Conservation (phyloP, 2,797 vertebrate genomes). For the Anguilla anguilla region DNA sequence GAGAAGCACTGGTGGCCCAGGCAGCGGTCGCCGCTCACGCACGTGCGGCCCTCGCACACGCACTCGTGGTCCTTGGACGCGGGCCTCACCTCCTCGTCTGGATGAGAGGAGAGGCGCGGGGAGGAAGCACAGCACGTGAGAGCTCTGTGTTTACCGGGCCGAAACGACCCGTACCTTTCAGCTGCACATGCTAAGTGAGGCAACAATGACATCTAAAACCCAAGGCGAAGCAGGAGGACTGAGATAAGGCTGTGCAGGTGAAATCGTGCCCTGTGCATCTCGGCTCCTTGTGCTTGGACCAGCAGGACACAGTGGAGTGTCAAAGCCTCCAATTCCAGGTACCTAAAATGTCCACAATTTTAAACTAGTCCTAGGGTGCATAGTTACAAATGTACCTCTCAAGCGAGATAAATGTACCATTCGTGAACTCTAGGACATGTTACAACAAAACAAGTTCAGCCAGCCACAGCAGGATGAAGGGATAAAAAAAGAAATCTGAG, state of each 20-base stretch:
- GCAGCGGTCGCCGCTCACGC: slow-evolving; percentile 83
- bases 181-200: not conserved
- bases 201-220: not conserved
- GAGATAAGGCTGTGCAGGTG: not conserved
- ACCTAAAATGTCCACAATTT: too few relatives aligned
- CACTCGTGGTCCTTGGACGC: slow-evolving; percentile 80
- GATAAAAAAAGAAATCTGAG: too few relatives aligned
- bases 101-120: slow-evolving; percentile 45
- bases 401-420: too few relatives aligned
- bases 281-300: not conserved
- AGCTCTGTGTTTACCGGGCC: not conserved
- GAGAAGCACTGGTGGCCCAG: slow-evolving; percentile 91
- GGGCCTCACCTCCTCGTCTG: slow-evolving; percentile 79
- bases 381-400: too few relatives aligned
- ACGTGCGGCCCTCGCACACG: slow-evolving; percentile 90
- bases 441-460: too few relatives aligned
- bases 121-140: not conserved
- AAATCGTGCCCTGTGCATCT: not conserved
- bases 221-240: not conserved
- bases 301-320: not conserved
- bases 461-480: too few relatives aligned
- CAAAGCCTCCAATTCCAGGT: not conserved
- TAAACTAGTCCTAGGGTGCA: too few relatives aligned
- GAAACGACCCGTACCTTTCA: not conserved
- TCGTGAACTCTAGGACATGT: too few relatives aligned